Conservation (phyloP, 2,113 vertebrate species). For the Malurus melanocephalus region DNA sequence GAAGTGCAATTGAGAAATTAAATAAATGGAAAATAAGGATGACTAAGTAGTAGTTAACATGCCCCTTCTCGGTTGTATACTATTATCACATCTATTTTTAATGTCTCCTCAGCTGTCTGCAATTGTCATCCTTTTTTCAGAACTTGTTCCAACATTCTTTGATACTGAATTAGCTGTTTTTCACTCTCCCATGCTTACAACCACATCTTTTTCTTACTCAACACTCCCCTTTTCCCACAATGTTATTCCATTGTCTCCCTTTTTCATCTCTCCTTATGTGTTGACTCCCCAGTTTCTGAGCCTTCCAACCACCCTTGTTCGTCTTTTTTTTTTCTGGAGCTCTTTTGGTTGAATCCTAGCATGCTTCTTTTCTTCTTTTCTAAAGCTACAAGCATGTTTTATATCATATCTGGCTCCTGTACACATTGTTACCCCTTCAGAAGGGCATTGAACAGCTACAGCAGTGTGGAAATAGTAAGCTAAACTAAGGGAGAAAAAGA, state of each 20-base stretch:
- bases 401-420: slow-evolving; percentile 50
- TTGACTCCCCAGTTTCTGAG: slow-evolving; percentile 61
- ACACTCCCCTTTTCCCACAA: slow-evolving; percentile 44
- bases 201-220: slow-evolving; percentile 52
- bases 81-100: slow-evolving; percentile 66
- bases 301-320: slow-evolving; percentile 47
- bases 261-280: slow-evolving; percentile 56
- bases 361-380: slow-evolving; percentile 66
- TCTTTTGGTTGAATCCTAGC: slow-evolving; percentile 56
- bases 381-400: slow-evolving; percentile 63
- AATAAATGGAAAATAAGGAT: slow-evolving; percentile 65
- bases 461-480: slow-evolving; percentile 30
- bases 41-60: slow-evolving; percentile 67
- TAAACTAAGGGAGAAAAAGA: slow-evolving; percentile 47
- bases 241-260: slow-evolving; percentile 53
- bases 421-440: slow-evolving; percentile 60
- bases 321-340: slow-evolving; percentile 50
- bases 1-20: slow-evolving; percentile 61
- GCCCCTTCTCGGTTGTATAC: slow-evolving; percentile 60
- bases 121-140: slow-evolving; percentile 52
- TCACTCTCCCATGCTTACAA: slow-evolving; percentile 32
- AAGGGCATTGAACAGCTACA: slow-evolving; percentile 42
- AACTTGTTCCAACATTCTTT: slow-evolving; percentile 48
- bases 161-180: slow-evolving; percentile 59
- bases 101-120: slow-evolving; percentile 48